These are phyloP conservation scores for Temnothorax longispinosus DNA, from an alignment of 1,140 invertebrate genomes.

Conservation along the genomic window DNA sequence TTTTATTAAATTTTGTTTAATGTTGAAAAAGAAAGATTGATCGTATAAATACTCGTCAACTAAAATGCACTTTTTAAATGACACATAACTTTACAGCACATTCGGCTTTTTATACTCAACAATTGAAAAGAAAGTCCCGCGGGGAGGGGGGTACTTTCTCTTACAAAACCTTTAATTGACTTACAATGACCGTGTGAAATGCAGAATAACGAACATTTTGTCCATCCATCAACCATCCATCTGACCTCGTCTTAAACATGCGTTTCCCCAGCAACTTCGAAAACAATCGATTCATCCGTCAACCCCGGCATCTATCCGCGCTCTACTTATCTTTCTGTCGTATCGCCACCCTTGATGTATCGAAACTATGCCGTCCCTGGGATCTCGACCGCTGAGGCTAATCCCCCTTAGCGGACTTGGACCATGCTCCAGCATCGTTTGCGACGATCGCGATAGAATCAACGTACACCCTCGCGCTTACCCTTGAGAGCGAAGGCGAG, in stretches of 20 bases:
- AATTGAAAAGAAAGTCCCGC: background rate
- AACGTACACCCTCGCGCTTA: constrained; percentile 24
- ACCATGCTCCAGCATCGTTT: constrained; percentile 58
- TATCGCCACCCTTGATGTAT: background rate
- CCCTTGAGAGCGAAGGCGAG: constrained; percentile 51
- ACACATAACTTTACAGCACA: background rate
- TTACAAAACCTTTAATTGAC: background rate
- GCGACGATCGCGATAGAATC: constrained; percentile 49
- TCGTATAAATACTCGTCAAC: background rate
- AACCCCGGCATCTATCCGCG: constrained; percentile 43
- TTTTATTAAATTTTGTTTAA: background rate
- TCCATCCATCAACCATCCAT: background rate
- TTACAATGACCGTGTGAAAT: background rate
- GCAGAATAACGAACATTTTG: background rate
- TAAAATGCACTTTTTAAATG: background rate
- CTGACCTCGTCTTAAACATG: background rate
- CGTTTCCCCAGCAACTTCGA: constrained; percentile 14
- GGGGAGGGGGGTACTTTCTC: background rate
- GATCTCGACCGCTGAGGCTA: constrained; percentile 51
- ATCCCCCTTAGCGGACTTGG: constrained; percentile 53
- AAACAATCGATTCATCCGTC: constrained; percentile 60
- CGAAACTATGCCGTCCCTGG: constrained; percentile 45
- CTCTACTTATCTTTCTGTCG: constrained; percentile 51
- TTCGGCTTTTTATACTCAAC: background rate
- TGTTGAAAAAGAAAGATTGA: background rate